Evolutionary conservation across 2,888 invertebrate species (phyloP).

Genomic region (Tethea ocularis): DNA sequence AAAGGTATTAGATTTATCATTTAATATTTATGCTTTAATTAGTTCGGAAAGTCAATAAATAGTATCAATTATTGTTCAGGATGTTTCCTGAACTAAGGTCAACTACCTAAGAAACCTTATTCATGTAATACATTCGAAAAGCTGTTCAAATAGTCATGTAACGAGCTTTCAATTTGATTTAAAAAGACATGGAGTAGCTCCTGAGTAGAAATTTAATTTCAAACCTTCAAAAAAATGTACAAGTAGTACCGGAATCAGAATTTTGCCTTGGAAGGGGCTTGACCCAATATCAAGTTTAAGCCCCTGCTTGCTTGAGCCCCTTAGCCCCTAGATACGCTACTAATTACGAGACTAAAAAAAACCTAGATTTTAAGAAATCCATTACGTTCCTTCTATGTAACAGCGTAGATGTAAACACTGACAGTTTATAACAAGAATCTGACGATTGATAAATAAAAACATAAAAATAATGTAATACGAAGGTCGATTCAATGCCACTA

Average conservation of each 20-base stretch:
- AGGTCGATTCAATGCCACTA: constrained; percentile 22
- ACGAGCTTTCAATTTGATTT: neutral
- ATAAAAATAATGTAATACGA: constrained; percentile 36
- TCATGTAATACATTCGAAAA: neutral
- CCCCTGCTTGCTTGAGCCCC: too few relatives aligned
- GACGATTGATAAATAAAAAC: constrained; percentile 19
- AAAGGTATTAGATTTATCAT: too few relatives aligned
- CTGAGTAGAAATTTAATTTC: neutral
- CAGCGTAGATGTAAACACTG: neutral
- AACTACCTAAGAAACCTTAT: neutral
- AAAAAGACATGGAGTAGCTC: neutral
- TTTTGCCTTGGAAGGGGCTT: too few relatives aligned
- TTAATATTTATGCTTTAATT: too few relatives aligned
- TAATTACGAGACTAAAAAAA: too few relatives aligned
- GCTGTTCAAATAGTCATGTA: neutral
- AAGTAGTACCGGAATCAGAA: too few relatives aligned
- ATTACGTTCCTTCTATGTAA: neutral
- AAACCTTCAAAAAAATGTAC: neutral
- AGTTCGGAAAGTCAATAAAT: too few relatives aligned
- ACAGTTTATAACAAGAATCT: constrained; percentile 13
- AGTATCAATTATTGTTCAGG: too few relatives aligned
- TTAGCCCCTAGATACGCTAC: too few relatives aligned
- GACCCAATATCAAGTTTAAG: too few relatives aligned
- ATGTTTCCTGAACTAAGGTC: neutral
- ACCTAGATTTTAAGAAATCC: too few relatives aligned